Base-by-base conservation (phyloP, 2,888 invertebrate genomes). In the Pemphredon lugubris region DNA sequence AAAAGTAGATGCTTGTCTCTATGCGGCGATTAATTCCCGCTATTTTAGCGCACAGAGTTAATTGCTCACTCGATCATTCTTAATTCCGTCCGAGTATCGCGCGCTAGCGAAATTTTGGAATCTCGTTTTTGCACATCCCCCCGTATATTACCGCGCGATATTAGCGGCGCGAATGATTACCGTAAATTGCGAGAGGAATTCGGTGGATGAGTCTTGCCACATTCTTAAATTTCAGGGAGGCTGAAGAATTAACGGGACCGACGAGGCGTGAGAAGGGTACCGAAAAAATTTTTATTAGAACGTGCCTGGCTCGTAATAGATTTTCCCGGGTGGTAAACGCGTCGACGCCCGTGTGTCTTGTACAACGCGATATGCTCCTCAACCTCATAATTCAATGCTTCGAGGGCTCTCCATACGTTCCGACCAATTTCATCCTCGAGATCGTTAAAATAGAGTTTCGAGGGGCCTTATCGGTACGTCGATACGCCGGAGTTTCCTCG, bases 321-420 rank as follows among this genome's bases (percentile, higher is more conserved):
- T 74, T 70, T 70, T 61, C 14, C 45, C 32, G 23, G 23, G 16
- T 39, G 34, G 11, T 44, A 44, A 20, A 30, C 45, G 4, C n/a
- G n/a, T 34, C 3, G 11, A n/a, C n/a, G 13, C 37, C 66, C 44
- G 7, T 50, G 50, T 21, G 45, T 53, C 51, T 58, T 23, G 57
- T 39, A n/a, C 69, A 74, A 81, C 79, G 74, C 69, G 77, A 70
- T 66, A 68, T 70, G 71, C 70, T 58, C 64, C 32, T 55, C 74
- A 57, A 76, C 58, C 72, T 67, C 75, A 79, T 83, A 83, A 84
- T 83, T 84, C 78, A 83, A 84, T 84, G 83, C 81, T 72, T 67
- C 77, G 54, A 59, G 61, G 69, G 50, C 66, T 48, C 66, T 53
- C 60, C 54, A 20, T 61, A 40, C 65, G 72, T 67, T 61, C 69